Percentiles rank a stretch among this genome's conserved stretches.
These are phyloP conservation scores for Streptopelia turtur DNA, from an alignment of 2,797 vertebrate species.

Conservation along the genomic window DNA sequence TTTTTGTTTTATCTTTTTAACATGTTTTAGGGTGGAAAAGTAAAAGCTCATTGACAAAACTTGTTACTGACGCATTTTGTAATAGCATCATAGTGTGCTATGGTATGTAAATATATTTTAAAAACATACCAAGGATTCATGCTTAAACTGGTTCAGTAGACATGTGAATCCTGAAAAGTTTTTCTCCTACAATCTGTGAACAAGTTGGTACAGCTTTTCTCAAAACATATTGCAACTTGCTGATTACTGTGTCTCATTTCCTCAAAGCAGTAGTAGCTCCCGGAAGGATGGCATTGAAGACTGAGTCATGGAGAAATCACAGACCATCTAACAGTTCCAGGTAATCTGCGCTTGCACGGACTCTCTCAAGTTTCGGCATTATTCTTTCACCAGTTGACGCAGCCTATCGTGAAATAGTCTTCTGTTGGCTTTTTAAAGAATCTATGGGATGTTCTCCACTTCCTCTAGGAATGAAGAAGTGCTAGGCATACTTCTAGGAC, in stretches of 20 bases:
- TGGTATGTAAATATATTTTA: not conserved
- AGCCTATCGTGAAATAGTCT: not conserved
- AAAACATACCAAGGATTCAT: not conserved
- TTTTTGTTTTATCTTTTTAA: not conserved
- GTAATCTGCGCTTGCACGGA: not conserved
- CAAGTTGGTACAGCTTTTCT: not conserved
- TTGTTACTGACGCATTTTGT: not conserved
- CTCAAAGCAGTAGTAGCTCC: not conserved
- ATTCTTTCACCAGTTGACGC: not conserved
- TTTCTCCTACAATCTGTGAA: not conserved
- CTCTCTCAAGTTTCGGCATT: not conserved
- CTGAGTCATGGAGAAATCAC: rapidly evolving
- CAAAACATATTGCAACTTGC: not conserved
- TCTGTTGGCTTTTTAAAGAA: not conserved
- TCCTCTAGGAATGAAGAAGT: not conserved
- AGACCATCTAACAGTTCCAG: not conserved
- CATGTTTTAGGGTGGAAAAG: not conserved
- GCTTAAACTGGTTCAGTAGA: not conserved
- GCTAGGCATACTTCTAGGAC: not conserved
- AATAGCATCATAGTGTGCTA: rapidly evolving
- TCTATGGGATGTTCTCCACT: not conserved
- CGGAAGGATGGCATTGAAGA: not conserved
- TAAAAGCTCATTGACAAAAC: not conserved
- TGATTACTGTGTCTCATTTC: not conserved
- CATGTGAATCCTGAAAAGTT: not conserved